phyloP scores from a whole-genome alignment of 2,888 invertebrate species.

The Acrobasis consociella region DNA sequence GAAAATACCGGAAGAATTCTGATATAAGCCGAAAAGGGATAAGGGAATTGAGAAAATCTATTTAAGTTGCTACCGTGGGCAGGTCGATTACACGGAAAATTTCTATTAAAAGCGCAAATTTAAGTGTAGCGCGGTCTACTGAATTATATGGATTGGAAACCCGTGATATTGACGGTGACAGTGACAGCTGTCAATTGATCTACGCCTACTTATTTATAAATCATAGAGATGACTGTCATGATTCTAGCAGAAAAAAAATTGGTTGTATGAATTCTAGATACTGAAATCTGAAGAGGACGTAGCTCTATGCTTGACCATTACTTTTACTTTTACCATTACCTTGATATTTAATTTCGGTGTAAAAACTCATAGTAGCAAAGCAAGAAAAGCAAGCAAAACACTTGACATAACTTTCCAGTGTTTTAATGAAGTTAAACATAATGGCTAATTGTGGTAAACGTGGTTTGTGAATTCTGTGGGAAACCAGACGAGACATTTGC shows the following conservation, averaged over 20 bases:
- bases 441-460: not conserved
- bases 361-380: not conserved
- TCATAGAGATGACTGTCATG: no score
- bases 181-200: not conserved
- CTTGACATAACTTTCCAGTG: not conserved
- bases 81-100: not conserved
- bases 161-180: constrained; percentile 1
- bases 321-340: no score
- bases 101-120: constrained; percentile 2
- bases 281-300: no score
- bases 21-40: not conserved
- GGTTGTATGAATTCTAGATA: no score
- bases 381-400: not conserved
- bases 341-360: not conserved
- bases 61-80: not conserved
- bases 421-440: no score
- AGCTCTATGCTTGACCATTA: no score
- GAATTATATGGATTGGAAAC: constrained; percentile 1
- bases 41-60: not conserved
- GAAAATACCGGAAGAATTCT: no score
- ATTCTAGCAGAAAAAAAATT: no score
- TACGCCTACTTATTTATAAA: not conserved
- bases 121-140: not conserved
- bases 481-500: constrained; percentile 9
- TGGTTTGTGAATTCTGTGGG: constrained; percentile 18